A percentile compares a stretch with the other conserved stretches of the same genome.
Conservation (phyloP, 2,113 vertebrate species). For the Vulpes lagopus region DNA sequence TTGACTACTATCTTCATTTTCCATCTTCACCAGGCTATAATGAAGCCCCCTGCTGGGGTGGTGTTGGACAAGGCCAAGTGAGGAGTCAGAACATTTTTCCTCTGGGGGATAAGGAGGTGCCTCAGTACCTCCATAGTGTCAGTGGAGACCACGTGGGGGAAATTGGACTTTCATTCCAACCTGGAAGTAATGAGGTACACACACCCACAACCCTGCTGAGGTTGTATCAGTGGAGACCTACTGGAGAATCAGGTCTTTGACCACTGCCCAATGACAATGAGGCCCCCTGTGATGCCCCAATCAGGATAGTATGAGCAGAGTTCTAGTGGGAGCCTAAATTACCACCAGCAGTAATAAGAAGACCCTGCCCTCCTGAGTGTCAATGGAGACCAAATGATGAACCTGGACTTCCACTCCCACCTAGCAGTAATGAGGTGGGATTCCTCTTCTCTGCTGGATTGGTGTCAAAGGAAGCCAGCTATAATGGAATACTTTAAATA, state of each 20-base stretch:
- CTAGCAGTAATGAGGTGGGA: not conserved
- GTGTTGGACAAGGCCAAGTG: not conserved
- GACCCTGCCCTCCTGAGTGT: not conserved
- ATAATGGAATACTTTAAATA: constrained; percentile 18
- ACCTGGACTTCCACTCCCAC: not conserved
- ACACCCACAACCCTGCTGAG: not conserved
- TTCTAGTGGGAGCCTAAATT: not conserved
- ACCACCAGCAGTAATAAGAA: not conserved
- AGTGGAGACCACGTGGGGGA: not conserved
- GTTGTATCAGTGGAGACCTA: not conserved
- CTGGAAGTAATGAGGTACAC: not conserved
- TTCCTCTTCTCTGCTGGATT: not conserved
- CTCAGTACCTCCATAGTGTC: not conserved
- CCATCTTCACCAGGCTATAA: not conserved
- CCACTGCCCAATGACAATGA: not conserved
- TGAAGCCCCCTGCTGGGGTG: not conserved
- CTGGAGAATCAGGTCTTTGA: not conserved
- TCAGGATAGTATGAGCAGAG: too few relatives aligned
- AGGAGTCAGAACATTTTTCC: not conserved
- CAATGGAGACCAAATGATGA: too few relatives aligned
- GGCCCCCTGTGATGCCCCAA: not conserved
- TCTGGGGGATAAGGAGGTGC: not conserved
- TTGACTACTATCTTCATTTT: not conserved
- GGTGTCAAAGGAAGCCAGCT: not conserved
- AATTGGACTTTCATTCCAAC: not conserved